A percentile compares a stretch with the other conserved stretches of the same genome.
phyloP scores from a whole-genome alignment of 2,797 vertebrate genomes.

The Picus viridis region DNA sequence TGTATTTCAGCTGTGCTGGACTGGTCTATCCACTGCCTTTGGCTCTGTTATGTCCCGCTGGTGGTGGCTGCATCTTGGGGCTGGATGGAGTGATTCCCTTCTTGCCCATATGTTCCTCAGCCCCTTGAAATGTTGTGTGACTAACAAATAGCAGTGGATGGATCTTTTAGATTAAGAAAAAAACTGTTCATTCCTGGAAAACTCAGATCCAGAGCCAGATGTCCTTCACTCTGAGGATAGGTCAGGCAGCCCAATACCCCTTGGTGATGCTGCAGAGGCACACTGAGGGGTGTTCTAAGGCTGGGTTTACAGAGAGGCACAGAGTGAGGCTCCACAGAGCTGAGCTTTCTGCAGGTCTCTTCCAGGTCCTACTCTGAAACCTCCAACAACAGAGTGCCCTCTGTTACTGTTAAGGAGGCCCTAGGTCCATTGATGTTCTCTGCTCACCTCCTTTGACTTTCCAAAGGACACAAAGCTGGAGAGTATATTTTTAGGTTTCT shows the following conservation, averaged over 20 bases:
- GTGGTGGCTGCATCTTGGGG: background rate
- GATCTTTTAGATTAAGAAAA: background rate
- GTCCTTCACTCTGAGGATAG: background rate
- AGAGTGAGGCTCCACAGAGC: background rate
- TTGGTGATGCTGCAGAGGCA: background rate
- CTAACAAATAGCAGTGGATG: background rate
- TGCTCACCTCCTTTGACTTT: background rate
- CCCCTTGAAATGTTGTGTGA: background rate
- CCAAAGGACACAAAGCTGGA: background rate
- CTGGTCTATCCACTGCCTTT: background rate
- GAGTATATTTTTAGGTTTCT: background rate
- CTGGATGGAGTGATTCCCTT: background rate
- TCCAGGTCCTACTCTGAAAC: background rate
- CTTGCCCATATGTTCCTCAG: background rate
- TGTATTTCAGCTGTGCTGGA: background rate
- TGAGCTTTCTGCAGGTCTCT: background rate
- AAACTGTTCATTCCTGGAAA: background rate
- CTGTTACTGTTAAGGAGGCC: background rate
- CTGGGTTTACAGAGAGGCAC: background rate
- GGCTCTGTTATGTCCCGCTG: background rate
- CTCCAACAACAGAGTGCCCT: background rate
- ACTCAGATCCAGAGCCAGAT: background rate
- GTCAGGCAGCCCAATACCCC: background rate
- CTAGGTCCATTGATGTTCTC: background rate
- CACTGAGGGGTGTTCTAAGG: background rate